Evolutionary conservation across 1,140 invertebrate species (phyloP).

Genomic region (Dendroctonus ponderosae): DNA sequence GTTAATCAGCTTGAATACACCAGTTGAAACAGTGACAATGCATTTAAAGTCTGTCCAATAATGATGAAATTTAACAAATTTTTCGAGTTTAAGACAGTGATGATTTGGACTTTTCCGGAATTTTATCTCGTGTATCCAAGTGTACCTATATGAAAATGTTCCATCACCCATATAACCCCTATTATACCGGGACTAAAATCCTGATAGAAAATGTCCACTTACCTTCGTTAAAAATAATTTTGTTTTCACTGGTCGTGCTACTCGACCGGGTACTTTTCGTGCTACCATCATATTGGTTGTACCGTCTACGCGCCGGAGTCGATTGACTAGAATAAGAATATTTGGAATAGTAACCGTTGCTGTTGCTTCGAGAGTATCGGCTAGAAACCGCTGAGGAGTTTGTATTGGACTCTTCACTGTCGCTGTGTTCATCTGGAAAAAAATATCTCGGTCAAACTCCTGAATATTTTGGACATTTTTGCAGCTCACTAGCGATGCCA

Average conservation of each 20-base stretch:
- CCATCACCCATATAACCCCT: too few relatives aligned
- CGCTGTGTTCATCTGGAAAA: constrained; percentile 44
- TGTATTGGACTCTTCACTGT: constrained; percentile 44
- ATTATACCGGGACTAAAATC: too few relatives aligned
- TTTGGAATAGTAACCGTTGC: constrained; percentile 37
- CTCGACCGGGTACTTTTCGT: constrained; percentile 45
- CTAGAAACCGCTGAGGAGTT: constrained; percentile 34
- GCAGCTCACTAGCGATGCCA: too few relatives aligned
- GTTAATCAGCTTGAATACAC: constrained; percentile 5
- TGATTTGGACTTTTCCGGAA: too few relatives aligned
- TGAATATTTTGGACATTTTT: background rate
- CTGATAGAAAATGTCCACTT: constrained; percentile 21
- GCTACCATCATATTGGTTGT: constrained; percentile 40
- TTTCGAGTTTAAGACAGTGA: too few relatives aligned
- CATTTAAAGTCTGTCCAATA: too few relatives aligned
- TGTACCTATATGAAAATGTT: too few relatives aligned
- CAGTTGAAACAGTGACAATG: background rate
- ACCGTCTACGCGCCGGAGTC: constrained; percentile 42
- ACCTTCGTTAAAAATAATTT: constrained; percentile 51
- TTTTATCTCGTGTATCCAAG: too few relatives aligned
- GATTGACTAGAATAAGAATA: constrained; percentile 47
- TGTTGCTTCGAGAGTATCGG: constrained; percentile 35
- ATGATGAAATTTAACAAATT: too few relatives aligned
- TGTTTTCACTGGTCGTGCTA: constrained; percentile 47
- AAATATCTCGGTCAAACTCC: background rate